Evolutionary conservation across 2,113 vertebrate genomes (phyloP), one percentile per base, ranked within the genome.

Genomic region (Gallinago paraguaiae): DNA sequence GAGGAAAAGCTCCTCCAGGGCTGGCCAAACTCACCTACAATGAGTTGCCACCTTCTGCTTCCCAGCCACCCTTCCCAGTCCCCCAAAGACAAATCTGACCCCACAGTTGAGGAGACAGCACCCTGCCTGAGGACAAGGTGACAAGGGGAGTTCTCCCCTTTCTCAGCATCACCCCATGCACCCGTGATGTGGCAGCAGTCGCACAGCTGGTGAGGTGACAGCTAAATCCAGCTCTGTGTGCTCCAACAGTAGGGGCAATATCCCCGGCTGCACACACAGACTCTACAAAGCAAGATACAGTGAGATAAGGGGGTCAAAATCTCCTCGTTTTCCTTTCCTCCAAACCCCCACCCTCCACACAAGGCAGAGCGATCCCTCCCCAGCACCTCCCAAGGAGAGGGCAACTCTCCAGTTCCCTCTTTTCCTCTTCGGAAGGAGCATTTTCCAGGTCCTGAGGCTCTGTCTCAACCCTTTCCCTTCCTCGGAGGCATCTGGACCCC

Each of bases 1-100:
- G 84, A 91, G 72, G 81, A 63, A 41, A 90, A 90, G 20, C n/a
- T 63, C 51, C 86, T 86, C 76, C 76, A 45, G 39, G 48, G 39
- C 17, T 82, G 75, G 48, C 28, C 80, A 68, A 54, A 28, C 57
- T 48, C 72, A 7, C 35, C 51, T n/a, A 9, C 11, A 30, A 1
- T 0, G 15, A 82, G 22, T 0, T 48, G 5, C 10, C 70, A 64
- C 51, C 61, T 64, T 9, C 60, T 60, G 17, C 65, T 39, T 39
- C 37, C 37, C 37, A 37, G 27, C 67, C 51, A 88, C 39, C 54
- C 37, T 48, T 90, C 37, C 51, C 51, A 43, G 46, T 31, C 5
- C 18, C 28, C 8, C 23, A 61, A 46, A 61, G 45, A 33, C 41
- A 53, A 46, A 25, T 11, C 30, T 46, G 53, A 63, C 14, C 43